These are phyloP conservation scores for Solenopsis fugax DNA, from an alignment of 1,140 invertebrate genomes.

Conservation along the genomic window DNA sequence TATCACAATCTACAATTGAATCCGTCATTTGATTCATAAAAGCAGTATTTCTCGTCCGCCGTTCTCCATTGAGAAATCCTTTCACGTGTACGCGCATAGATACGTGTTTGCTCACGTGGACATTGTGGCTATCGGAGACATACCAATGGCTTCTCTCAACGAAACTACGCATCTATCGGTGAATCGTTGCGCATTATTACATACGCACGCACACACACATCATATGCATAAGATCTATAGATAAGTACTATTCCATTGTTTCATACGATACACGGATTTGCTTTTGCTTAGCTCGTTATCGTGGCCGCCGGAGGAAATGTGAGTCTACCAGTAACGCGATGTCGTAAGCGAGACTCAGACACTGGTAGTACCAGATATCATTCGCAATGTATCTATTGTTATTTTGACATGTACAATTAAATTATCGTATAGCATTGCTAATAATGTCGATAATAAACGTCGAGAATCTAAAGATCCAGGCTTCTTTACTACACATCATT, in stretches of 20 bases:
- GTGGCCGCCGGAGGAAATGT: not conserved
- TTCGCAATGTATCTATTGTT: not conserved
- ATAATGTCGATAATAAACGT: not conserved
- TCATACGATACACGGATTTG: slow-evolving; percentile 31
- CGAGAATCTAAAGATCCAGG: not conserved
- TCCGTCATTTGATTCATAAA: slow-evolving; percentile 49
- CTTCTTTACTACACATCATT: not conserved
- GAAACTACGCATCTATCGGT: slow-evolving; percentile 50
- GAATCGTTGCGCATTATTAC: slow-evolving; percentile 50
- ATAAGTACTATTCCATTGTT: slow-evolving; percentile 39
- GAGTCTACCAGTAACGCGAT: not conserved
- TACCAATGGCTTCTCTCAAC: slow-evolving; percentile 54
- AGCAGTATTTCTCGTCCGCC: not conserved
- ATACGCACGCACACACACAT: not conserved
- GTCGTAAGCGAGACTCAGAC: slow-evolving; percentile 5
- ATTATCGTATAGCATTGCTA: not conserved
- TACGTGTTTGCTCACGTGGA: slow-evolving; percentile 62
- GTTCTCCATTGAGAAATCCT: slow-evolving; percentile 61
- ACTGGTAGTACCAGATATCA: not conserved
- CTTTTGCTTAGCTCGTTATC: slow-evolving; percentile 28
- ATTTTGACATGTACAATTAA: not conserved
- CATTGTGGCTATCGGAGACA: slow-evolving; percentile 55
- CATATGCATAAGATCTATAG: slow-evolving; percentile 13
- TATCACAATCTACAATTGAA: not conserved
- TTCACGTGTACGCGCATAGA: slow-evolving; percentile 68